Evolutionary conservation across 92 coral and sea anemone genomes (phyloP), one percentile per base, ranked within the genome.

Genomic region (Parazoanthus swiftii): DNA sequence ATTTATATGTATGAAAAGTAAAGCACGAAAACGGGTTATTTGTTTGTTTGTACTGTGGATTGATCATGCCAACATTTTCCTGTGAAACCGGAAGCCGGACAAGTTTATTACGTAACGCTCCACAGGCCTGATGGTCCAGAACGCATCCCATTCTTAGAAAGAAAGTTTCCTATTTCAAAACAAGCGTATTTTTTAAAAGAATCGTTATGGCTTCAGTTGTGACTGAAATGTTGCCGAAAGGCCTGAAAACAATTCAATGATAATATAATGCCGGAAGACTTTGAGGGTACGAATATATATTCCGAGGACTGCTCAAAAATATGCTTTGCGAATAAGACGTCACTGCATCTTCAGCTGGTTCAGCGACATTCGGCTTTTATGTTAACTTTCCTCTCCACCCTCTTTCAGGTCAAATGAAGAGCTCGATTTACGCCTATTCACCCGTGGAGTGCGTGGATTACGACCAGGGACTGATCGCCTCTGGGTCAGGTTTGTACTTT

Each of bases 391-490:
- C 35, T 70, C 18, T 81, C 20, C 8, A 50, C 81, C 13, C 50
- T 74, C 48, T 85, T 71, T 39, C 77, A 95, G 99, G 99, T 81
- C 95, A 91, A 80, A 90, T 95, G 82, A 85, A 92, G 85, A 71
- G 94, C 11, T 97, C 99, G 21, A 97, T 97, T 74, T 97, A 97
- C 77, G 93, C 97, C 29, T 97, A 92, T 74, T 97, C 99, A 8
- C 94, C 99, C 4, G 98, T 97, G 0, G 96, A 93, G 78, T 93
- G 97, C 76, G 80, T 97, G 91, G 99, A 97, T 46, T 92, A 94
- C 77, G 88, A 88, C 86, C 86, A 90, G 81, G 92, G 92, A 37
- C 74, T 82, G n/a, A 89, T 91, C 35, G 96, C 94, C 4, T 94
- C 98, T 78, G 99, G 99, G 7, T 93, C 98, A 88, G 99, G 99